Evolutionary conservation across 2,113 vertebrate species (phyloP).

Genomic region (Istiophorus platypterus): DNA sequence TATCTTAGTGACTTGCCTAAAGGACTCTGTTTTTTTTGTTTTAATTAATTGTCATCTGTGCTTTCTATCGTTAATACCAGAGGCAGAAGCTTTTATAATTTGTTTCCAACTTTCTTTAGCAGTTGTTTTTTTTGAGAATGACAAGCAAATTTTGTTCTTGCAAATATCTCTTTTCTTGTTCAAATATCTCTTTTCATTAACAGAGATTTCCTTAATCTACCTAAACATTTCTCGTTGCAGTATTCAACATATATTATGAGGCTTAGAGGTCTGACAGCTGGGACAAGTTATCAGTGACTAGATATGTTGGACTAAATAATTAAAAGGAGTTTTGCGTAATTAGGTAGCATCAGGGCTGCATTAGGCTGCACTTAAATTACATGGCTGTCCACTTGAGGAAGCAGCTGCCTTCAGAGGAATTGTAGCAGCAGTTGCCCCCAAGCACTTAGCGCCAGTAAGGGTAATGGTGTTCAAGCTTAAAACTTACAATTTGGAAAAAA

Average conservation of each 20-base stretch:
- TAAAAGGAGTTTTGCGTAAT: constrained; percentile 64
- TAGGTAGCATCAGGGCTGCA: constrained; percentile 54
- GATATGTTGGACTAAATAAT: constrained; percentile 10
- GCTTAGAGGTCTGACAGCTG: neutral
- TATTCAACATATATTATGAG: constrained; percentile 21
- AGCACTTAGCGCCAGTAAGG: constrained; percentile 59
- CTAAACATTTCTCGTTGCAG: neutral
- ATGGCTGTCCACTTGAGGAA: constrained; percentile 50
- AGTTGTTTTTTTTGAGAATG: neutral
- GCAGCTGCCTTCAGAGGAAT: constrained; percentile 57
- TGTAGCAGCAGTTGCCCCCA: constrained; percentile 23
- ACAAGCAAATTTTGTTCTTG: neutral
- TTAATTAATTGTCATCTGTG: neutral
- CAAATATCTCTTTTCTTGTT: no score
- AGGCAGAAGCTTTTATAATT: neutral
- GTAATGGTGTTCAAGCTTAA: constrained; percentile 45
- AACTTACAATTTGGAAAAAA: constrained; percentile 57
- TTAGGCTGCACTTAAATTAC: constrained; percentile 61
- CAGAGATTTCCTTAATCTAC: constrained; percentile 9
- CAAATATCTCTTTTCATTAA: neutral
- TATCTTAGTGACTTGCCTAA: neutral
- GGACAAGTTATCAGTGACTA: constrained; percentile 30
- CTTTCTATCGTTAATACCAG: neutral
- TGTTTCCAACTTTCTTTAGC: neutral
- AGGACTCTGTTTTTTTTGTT: no score